Conservation (phyloP, 37 sponge, comb jelly and placozoan genomes). For the Amphimedon queenslandica region DNA sequence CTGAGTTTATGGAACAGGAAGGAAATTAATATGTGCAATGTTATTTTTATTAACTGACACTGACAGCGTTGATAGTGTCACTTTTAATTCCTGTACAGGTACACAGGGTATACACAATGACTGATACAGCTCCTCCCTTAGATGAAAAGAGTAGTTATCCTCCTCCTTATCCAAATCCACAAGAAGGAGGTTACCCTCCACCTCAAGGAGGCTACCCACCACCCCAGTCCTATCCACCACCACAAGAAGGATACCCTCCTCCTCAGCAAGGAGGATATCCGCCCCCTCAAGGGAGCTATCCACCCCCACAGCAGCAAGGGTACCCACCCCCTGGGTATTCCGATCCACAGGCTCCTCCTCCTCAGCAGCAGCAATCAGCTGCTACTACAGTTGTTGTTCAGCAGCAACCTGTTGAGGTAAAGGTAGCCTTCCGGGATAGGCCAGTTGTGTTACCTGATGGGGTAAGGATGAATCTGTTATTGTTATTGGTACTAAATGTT, state of each 20-base stretch:
- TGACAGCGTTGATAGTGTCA: too few species aligned
- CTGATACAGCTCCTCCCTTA: too few species aligned
- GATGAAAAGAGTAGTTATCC: too few species aligned
- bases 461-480: not conserved
- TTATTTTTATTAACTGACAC: too few species aligned
- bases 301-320: conserved; percentile 1
- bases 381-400: not conserved
- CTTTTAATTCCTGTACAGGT: too few species aligned
- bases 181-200: not conserved
- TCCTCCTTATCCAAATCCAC: not conserved
- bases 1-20: too few species aligned
- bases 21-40: too few species aligned
- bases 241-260: not conserved
- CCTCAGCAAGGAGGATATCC: conserved; percentile 19
- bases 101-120: too few species aligned
- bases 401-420: not conserved
- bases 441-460: not conserved
- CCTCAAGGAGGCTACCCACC: conserved; percentile 1
- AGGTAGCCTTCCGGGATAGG: not conserved
- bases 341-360: too few species aligned
- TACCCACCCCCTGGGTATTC: too few species aligned
- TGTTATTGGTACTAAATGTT: not conserved
- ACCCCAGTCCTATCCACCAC: conserved; percentile 5
- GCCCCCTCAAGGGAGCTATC: conserved; percentile 2
- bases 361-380: not conserved